These are phyloP conservation scores for Phaonia tiefii DNA, from an alignment of 2,888 invertebrate genomes.

Conservation along the genomic window DNA sequence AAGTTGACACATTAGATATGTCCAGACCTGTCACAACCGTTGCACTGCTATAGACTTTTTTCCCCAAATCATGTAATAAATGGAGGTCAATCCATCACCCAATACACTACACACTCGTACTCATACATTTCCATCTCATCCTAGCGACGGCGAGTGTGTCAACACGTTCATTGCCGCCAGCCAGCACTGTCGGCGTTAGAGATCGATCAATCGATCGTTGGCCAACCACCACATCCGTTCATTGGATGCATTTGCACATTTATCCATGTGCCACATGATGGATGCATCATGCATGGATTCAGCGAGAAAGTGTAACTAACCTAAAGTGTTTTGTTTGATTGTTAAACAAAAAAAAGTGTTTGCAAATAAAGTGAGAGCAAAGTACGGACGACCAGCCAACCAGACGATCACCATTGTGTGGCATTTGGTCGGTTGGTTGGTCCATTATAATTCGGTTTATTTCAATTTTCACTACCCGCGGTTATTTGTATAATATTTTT, in stretches of 20 bases:
- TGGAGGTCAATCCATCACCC: constrained; percentile 23
- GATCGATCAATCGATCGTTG: not conserved
- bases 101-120: not conserved
- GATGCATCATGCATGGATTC: not conserved
- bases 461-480: constrained; percentile 28
- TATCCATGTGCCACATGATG: too few relatives aligned
- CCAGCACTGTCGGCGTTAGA: not conserved
- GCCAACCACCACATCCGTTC: not conserved
- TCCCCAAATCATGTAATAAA: constrained; percentile 11
- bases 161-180: constrained; percentile 12
- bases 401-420: too few relatives aligned
- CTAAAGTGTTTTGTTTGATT: constrained; percentile 36
- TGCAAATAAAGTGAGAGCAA: too few relatives aligned
- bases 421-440: not conserved
- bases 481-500: constrained; percentile 33
- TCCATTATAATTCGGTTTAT: not conserved
- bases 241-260: too few relatives aligned
- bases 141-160: constrained; percentile 16
- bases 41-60: not conserved
- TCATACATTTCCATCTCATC: not conserved
- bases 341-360: constrained; percentile 23
- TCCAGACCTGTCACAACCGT: not conserved
- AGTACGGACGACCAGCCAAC: too few relatives aligned
- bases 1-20: too few relatives aligned
- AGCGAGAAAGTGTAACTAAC: constrained; percentile 60